Evolutionary conservation across 2,797 vertebrate species (phyloP).

Genomic region (Chaetophractus vellerosus): DNA sequence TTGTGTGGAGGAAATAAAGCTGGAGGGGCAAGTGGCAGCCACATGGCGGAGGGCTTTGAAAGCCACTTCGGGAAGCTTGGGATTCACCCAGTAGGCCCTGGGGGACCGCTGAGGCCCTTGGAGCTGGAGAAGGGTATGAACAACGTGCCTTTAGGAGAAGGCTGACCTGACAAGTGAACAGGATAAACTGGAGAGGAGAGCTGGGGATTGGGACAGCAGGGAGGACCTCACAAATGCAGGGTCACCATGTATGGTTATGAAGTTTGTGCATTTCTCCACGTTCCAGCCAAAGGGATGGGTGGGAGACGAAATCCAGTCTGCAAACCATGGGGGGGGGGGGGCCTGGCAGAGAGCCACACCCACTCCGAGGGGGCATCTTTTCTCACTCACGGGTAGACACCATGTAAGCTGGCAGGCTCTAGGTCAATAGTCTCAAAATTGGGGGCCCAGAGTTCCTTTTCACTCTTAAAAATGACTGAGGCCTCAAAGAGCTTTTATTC

Average conservation of each 20-base stretch:
- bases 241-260: accelerated
- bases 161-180: not conserved
- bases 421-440: not conserved
- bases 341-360: accelerated
- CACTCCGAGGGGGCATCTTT: not conserved
- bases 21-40: not conserved
- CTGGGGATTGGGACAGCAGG: too few relatives aligned
- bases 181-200: not conserved
- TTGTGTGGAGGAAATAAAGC: not conserved
- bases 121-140: not conserved
- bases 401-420: not conserved
- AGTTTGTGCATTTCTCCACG: not conserved
- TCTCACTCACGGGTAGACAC: accelerated
- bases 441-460: not conserved
- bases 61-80: not conserved
- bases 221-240: not conserved
- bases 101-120: not conserved
- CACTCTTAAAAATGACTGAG: not conserved
- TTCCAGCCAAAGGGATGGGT: not conserved
- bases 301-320: not conserved
- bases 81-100: not conserved
- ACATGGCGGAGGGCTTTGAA: not conserved
- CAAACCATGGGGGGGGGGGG: not conserved
- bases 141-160: not conserved
- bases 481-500: not conserved